Conservation (phyloP, 64 coral and sea anemone genomes). For the Stylophora pistillata region DNA sequence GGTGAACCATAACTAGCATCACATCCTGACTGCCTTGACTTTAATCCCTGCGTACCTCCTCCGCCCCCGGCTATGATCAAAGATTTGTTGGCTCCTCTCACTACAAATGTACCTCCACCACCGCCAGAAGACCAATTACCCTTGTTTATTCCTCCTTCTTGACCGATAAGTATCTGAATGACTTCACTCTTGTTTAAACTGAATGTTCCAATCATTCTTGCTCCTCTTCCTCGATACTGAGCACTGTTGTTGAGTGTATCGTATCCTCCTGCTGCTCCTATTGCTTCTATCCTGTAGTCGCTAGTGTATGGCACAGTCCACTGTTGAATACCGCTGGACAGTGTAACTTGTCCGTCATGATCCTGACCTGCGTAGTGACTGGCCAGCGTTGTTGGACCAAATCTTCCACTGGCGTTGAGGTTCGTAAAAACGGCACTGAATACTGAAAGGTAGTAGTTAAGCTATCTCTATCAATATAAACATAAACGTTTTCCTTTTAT, state of each 20-base stretch:
- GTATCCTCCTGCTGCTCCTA: neutral
- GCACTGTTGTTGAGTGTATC: neutral
- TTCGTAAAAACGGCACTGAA: no score
- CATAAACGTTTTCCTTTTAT: no score
- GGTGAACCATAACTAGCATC: neutral
- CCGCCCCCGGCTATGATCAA: constrained; percentile 68
- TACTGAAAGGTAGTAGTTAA: no score
- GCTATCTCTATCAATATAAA: no score
- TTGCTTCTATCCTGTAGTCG: no score
- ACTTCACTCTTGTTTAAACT: constrained; percentile 11
- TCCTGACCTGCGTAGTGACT: no score
- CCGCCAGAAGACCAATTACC: neutral
- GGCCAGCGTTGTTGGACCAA: no score
- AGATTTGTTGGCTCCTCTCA: constrained; percentile 9
- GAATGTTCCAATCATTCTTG: neutral
- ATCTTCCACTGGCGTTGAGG: no score
- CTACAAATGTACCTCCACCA: constrained; percentile 75
- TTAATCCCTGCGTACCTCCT: constrained; percentile 15
- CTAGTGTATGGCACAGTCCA: no score
- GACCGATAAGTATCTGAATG: constrained; percentile 69
- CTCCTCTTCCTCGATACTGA: constrained; percentile 58
- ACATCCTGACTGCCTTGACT: neutral
- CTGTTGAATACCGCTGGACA: no score
- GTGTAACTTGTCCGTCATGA: no score
- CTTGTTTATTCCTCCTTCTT: constrained; percentile 61